phyloP scores from a whole-genome alignment of 1,140 invertebrate genomes.

The Cydia pomonella region DNA sequence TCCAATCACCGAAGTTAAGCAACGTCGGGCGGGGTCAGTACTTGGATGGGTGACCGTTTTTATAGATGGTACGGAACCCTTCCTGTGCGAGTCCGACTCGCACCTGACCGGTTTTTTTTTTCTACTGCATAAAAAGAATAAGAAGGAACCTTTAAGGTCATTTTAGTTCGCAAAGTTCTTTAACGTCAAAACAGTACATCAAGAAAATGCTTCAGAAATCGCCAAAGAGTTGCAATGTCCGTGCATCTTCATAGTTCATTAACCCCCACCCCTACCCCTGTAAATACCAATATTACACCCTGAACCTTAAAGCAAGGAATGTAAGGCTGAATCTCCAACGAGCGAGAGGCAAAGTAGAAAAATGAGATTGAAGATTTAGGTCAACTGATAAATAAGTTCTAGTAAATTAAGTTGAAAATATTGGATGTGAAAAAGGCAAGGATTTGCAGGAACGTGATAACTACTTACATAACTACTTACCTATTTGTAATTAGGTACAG shows the following conservation, averaged over 20 bases:
- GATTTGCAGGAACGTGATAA: neutral
- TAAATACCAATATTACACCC: neutral
- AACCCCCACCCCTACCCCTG: slow-evolving; percentile 46
- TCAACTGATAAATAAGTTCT: slow-evolving; percentile 15
- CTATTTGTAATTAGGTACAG: neutral
- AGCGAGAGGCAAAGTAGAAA: neutral
- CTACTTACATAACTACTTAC: neutral
- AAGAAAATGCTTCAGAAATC: neutral
- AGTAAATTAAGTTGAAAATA: slow-evolving; percentile 4
- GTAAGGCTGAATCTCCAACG: slow-evolving; percentile 3
- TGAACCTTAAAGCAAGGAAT: neutral
- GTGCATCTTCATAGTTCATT: slow-evolving; percentile 67
- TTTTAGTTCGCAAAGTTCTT: neutral
- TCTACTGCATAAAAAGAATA: too few relatives aligned
- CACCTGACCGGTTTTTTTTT: too few relatives aligned
- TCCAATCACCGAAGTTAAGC: too few relatives aligned
- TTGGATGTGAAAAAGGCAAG: neutral
- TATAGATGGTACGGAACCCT: too few relatives aligned
- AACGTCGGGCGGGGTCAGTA: too few relatives aligned
- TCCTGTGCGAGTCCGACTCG: too few relatives aligned
- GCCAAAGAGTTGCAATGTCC: slow-evolving; percentile 41
- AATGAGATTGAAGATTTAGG: slow-evolving; percentile 24
- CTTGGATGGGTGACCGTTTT: too few relatives aligned
- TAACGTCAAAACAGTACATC: neutral
- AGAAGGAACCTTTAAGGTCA: too few relatives aligned